Conservation (phyloP, 2,113 vertebrate species). For the Marcusenius ussheri region DNA sequence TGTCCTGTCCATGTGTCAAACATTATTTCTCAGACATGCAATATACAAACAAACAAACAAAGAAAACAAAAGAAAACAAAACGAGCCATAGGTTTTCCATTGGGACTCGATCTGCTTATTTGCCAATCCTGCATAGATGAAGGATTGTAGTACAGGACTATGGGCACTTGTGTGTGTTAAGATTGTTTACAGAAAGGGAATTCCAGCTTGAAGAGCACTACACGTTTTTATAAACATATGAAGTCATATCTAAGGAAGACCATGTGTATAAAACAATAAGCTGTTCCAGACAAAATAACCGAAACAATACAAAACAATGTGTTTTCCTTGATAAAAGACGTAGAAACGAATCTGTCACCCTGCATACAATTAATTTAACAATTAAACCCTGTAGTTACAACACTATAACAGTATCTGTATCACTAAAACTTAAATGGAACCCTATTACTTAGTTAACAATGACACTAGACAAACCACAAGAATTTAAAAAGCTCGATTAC, state of each 20-base stretch:
- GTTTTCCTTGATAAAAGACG: neutral
- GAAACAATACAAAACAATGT: neutral
- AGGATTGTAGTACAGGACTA: neutral
- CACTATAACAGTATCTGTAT: neutral
- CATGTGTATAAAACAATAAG: neutral
- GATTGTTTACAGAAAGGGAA: neutral
- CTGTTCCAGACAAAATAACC: neutral
- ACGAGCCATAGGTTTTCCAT: neutral
- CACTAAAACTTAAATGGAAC: neutral
- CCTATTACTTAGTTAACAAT: neutral
- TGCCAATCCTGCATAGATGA: neutral
- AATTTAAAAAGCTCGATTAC: neutral
- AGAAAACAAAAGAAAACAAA: neutral
- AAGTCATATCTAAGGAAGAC: neutral
- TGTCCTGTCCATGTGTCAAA: neutral
- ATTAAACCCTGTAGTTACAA: neutral
- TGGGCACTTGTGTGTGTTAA: neutral
- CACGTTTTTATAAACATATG: neutral
- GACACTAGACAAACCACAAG: neutral
- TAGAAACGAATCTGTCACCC: neutral
- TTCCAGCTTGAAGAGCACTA: neutral
- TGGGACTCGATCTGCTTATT: neutral
- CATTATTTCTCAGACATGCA: neutral
- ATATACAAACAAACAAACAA: neutral
- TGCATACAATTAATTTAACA: neutral